Conservation (phyloP, 2,797 vertebrate species). For the Sebastes oblongus region DNA sequence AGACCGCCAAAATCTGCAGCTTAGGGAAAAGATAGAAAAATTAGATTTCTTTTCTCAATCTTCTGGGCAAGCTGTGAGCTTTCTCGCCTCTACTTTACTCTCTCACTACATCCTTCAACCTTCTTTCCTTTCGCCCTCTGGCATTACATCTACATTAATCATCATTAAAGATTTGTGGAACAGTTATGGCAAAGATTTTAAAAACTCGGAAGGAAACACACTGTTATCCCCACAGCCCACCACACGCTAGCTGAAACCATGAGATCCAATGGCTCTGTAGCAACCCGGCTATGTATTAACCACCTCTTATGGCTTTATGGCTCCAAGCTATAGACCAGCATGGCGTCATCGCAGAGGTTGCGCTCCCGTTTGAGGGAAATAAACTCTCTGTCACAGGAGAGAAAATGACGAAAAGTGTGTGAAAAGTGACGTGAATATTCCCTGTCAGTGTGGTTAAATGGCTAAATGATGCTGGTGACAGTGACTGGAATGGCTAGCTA, state of each 20-base stretch:
- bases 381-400: not conserved
- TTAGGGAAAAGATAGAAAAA: not conserved
- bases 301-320: slow-evolving; percentile 5
- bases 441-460: not conserved
- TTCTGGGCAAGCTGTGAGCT: not conserved
- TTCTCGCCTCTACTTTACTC: not conserved
- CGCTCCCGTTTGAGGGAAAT: not conserved
- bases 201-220: not conserved
- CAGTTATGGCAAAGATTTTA: slow-evolving; percentile 1
- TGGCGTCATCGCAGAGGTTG: not conserved
- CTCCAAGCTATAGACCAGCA: not conserved
- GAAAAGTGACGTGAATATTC: not conserved
- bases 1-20: not conserved
- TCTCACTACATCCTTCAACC: not conserved
- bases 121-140: not conserved
- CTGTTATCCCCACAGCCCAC: not conserved
- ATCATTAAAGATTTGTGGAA: slow-evolving; percentile 9
- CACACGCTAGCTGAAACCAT: not conserved
- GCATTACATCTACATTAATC: not conserved
- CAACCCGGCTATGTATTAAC: slow-evolving; percentile 18
- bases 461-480: not conserved
- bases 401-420: not conserved
- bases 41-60: not conserved
- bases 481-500: not conserved
- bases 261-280: not conserved